Percentiles rank a stretch among this genome's conserved stretches.
These are phyloP conservation scores for Actinemys pallida DNA, from an alignment of 2,113 vertebrate genomes.

Conservation along the genomic window DNA sequence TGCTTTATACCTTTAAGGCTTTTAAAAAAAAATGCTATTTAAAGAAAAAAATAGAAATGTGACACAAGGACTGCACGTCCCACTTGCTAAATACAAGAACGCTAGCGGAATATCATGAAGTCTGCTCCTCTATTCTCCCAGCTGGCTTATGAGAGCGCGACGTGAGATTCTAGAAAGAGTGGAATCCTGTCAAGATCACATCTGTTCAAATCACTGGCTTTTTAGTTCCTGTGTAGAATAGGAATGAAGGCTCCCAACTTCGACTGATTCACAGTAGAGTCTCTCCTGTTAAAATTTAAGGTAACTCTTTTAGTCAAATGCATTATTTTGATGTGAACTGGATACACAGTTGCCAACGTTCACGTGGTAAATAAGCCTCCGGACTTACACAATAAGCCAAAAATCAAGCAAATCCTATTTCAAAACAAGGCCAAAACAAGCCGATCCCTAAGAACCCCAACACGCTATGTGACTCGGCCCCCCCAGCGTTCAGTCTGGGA, in stretches of 20 bases:
- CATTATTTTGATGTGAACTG: slow-evolving; percentile 10
- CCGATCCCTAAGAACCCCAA: no score
- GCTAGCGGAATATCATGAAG: slow-evolving; percentile 15
- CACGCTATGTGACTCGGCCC: no score
- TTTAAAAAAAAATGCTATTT: not conserved
- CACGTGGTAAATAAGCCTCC: no score
- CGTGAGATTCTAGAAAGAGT: not conserved
- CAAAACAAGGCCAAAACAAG: no score
- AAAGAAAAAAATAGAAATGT: not conserved
- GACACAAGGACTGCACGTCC: not conserved
- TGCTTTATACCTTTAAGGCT: not conserved
- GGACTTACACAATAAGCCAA: no score
- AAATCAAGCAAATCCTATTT: no score
- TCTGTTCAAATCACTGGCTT: slow-evolving; percentile 47
- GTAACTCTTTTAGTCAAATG: slow-evolving; percentile 17
- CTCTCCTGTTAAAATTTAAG: slow-evolving; percentile 11
- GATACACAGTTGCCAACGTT: not conserved
- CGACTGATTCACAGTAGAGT: slow-evolving; percentile 4
- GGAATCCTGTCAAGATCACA: slow-evolving; percentile 53
- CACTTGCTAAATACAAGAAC: not conserved
- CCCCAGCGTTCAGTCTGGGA: no score
- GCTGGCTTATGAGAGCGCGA: slow-evolving; percentile 21
- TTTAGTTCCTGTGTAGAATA: slow-evolving; percentile 33
- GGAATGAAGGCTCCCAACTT: not conserved
- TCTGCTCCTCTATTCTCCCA: slow-evolving; percentile 17